These are phyloP conservation scores for Hypolimnas misippus DNA, from an alignment of 2,888 invertebrate species.

Conservation along the genomic window DNA sequence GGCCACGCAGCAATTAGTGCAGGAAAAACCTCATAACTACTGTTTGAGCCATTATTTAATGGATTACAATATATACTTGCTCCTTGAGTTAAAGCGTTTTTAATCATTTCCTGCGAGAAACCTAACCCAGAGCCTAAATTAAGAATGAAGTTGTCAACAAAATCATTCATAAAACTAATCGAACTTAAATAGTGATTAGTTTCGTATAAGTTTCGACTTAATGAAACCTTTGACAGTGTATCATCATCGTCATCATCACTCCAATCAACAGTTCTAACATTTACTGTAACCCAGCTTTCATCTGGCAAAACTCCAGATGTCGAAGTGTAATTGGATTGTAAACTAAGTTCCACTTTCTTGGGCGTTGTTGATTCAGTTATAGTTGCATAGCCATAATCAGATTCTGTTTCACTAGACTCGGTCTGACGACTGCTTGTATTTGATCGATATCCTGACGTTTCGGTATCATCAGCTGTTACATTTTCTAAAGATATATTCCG, in stretches of 20 bases:
- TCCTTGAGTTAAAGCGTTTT: conserved; percentile 85
- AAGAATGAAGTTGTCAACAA: conserved; percentile 86
- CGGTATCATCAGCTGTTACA: conserved; percentile 68
- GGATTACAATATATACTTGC: conserved; percentile 87
- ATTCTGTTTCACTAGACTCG: conserved; percentile 81
- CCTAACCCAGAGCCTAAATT: conserved; percentile 84
- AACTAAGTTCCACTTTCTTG: conserved; percentile 77
- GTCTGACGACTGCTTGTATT: conserved; percentile 72
- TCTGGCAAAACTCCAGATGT: conserved; percentile 79
- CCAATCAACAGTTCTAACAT: conserved; percentile 69
- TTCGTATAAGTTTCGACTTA: conserved; percentile 69
- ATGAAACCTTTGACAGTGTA: conserved; percentile 57
- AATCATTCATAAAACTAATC: conserved; percentile 87
- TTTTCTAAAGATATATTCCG: conserved; percentile 50
- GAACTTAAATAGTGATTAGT: conserved; percentile 85
- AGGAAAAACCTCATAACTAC: conserved; percentile 87
- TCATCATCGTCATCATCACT: conserved; percentile 70
- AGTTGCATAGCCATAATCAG: conserved; percentile 86
- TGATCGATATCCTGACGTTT: conserved; percentile 84
- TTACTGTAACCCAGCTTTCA: conserved; percentile 76
- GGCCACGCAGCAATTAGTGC: conserved; percentile 90
- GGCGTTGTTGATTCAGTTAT: conserved; percentile 85
- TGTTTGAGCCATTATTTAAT: conserved; percentile 65
- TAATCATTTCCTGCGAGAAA: conserved; percentile 80
- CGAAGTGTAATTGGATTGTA: conserved; percentile 64